Evolutionary conservation across 2,888 invertebrate species (phyloP).

Genomic region (Tillus elongatus): DNA sequence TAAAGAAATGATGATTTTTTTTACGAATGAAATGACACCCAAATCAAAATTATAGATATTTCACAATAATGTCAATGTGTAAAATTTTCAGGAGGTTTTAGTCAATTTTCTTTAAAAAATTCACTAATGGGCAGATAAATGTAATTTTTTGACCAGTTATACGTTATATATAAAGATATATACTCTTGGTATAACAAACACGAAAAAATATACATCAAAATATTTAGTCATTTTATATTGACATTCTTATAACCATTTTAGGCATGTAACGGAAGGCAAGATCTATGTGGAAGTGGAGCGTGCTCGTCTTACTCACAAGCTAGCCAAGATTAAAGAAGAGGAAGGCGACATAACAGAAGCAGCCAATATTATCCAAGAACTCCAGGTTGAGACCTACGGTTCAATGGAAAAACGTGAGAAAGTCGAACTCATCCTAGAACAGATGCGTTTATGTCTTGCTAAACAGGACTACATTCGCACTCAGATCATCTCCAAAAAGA

Average conservation of each 20-base stretch:
- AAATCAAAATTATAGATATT: too few species aligned
- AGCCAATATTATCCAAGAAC: slow-evolving; percentile 87
- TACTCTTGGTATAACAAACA: too few species aligned
- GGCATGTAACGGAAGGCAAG: slow-evolving; percentile 91
- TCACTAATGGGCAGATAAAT: too few species aligned
- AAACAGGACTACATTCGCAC: slow-evolving; percentile 95
- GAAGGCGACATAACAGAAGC: slow-evolving; percentile 82
- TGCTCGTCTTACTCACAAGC: slow-evolving; percentile 85
- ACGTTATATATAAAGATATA: too few species aligned
- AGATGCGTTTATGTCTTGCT: slow-evolving; percentile 93
- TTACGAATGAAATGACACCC: too few species aligned
- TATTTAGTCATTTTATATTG: background rate
- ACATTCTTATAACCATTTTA: slow-evolving; percentile 16
- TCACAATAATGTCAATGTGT: too few species aligned
- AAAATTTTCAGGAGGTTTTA: too few species aligned
- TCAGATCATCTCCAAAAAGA: slow-evolving; percentile 98
- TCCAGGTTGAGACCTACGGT: slow-evolving; percentile 96
- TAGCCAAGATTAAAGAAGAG: slow-evolving; percentile 76
- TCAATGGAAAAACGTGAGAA: slow-evolving; percentile 98
- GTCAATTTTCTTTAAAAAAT: too few species aligned
- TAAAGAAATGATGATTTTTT: too few species aligned
- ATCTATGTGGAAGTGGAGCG: slow-evolving; percentile 99
- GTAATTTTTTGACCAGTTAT: too few species aligned
- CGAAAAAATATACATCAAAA: too few species aligned
- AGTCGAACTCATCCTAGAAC: slow-evolving; percentile 92